A percentile compares a stretch with the other conserved stretches of the same genome.
Conservation (phyloP, 2,888 invertebrate genomes). For the Aphrophora alni region DNA sequence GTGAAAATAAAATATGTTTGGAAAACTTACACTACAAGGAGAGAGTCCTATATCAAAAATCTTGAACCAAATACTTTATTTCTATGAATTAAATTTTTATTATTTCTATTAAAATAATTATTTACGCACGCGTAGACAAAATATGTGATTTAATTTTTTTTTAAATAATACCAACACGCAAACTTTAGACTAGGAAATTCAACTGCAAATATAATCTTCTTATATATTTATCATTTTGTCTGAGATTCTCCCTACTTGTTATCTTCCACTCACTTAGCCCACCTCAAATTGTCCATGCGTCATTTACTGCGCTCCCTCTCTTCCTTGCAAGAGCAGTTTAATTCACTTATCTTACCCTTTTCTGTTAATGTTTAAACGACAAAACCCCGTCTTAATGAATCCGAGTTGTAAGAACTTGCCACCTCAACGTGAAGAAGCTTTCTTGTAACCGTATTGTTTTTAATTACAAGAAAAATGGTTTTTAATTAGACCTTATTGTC, state of each 20-base stretch:
- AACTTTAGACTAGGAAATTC: not conserved
- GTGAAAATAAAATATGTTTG: too few relatives aligned
- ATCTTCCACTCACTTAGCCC: slow-evolving; percentile 9
- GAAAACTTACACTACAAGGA: too few relatives aligned
- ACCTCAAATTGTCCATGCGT: slow-evolving; percentile 9
- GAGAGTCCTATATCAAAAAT: too few relatives aligned
- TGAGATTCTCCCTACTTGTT: not conserved
- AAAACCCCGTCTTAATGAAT: not conserved
- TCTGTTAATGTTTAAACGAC: not conserved
- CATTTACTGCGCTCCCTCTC: not conserved
- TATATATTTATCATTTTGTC: not conserved
- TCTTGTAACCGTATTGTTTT: not conserved
- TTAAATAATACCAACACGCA: not conserved
- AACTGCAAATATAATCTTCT: too few relatives aligned
- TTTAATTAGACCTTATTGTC: too few relatives aligned
- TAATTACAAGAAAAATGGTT: too few relatives aligned
- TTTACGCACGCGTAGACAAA: not conserved
- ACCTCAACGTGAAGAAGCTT: not conserved
- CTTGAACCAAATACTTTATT: too few relatives aligned
- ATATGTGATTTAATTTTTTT: not conserved
- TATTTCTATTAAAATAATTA: too few relatives aligned
- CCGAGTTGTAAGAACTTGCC: not conserved
- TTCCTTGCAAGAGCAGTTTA: not conserved
- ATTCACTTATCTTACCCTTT: slow-evolving; percentile 9
- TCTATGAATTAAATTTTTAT: too few relatives aligned